Base-by-base conservation (phyloP, 2,113 vertebrate genomes). In the Nansenia antarctica region DNA sequence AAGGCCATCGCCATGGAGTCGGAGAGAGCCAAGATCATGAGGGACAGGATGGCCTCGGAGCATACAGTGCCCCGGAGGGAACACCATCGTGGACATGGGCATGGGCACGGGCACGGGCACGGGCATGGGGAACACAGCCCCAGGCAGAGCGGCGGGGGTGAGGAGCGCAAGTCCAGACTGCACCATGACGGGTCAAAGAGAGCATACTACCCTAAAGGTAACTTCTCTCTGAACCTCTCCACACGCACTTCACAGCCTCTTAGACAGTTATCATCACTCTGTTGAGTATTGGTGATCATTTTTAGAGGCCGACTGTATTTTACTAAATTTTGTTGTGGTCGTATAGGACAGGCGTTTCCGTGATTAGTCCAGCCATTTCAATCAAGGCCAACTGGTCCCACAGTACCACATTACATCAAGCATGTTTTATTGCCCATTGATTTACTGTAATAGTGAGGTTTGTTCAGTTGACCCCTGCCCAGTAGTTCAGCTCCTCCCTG, bases 191-290 rank as follows among this genome's bases (percentile, higher is more conserved):
- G 95, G 77, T 83, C 93, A 87, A 98, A 95, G 94, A 96, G 97
- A 94, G 93, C 93, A 79, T 99, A 95, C 93, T 98, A 96, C 93
- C 94, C 94, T 89, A 98, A 99, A 98, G 98, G 98, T 99, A 95
- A 90, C 63, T 15, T 7, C 14, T 29, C 6, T 14, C 29, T 58
- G 15, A 15, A 3, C 15, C 15, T 18, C 29, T 58, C 58, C 18
- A 70, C 37, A 42, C 34, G 55, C 54, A 67, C 53, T 47, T 29
- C n/a, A 20, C 20, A 20, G 45, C n/a, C 45, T 12, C 6, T n/a
- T n/a, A 7, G 45, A n/a, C 18, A 49, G 45, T 14, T 20, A 20
- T 49, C 45, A 8, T 49, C 45, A 49, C n/a, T 20, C 39, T 42
- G 39, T 14, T 42, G 3, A 42, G 39, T 42, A 42, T 18, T 42